Conservation (phyloP, 2,888 invertebrate species). For the Melanchra persicariae region DNA sequence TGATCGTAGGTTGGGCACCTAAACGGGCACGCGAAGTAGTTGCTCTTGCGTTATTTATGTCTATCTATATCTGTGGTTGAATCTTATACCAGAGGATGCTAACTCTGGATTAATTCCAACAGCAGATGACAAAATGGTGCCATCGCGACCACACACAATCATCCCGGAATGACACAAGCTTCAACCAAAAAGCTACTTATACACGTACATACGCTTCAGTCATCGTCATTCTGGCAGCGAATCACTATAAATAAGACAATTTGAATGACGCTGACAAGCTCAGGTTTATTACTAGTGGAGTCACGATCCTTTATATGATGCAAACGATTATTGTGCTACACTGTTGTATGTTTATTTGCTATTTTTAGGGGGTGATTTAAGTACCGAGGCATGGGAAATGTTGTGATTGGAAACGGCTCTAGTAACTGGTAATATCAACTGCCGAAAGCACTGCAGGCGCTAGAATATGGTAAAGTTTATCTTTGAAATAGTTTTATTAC, state of each 20-base stretch:
- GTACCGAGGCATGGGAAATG: not conserved
- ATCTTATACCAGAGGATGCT: not conserved
- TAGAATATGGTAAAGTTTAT: too few species aligned
- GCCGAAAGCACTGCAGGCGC: not conserved
- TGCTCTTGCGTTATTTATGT: too few species aligned
- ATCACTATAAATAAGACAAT: constrained; percentile 64
- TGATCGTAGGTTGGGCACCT: too few species aligned
- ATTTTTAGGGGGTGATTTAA: constrained; percentile 22
- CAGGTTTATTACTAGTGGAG: constrained; percentile 55
- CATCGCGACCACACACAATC: constrained; percentile 27
- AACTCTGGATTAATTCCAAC: not conserved
- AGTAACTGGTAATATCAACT: not conserved
- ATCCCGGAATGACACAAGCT: constrained; percentile 13
- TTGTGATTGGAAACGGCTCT: too few species aligned
- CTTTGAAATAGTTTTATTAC: not conserved
- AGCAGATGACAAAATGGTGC: not conserved
- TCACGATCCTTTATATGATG: constrained; percentile 64
- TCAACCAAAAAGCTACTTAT: not conserved
- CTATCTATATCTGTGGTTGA: too few species aligned
- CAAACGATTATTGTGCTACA: constrained; percentile 29
- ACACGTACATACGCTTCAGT: not conserved
- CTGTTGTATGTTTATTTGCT: constrained; percentile 15
- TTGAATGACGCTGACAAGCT: constrained; percentile 64
- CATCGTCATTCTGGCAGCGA: constrained; percentile 49
- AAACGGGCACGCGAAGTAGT: too few species aligned